Evolutionary conservation across 1,140 invertebrate genomes (phyloP), one percentile per base, ranked within the genome.

Genomic region (Panonychus citri): DNA sequence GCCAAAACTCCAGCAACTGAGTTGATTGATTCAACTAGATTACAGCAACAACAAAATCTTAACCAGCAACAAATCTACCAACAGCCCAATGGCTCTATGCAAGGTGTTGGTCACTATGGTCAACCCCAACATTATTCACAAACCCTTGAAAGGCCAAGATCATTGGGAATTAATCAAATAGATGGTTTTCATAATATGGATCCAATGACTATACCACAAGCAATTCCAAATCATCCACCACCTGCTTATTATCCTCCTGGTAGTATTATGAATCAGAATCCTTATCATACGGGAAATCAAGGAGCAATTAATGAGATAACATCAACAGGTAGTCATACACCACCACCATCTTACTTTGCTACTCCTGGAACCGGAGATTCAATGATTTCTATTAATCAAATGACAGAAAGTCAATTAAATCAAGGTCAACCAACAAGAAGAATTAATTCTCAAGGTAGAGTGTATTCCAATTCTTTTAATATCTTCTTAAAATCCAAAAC

Each of bases 91-190:
- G 42, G 34, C 56, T 17, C 24, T 40, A 25, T 19, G 27, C 30
- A 34, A 12, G 30, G 30, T 34, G 30, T 34, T 34, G 30, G 5
- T 34, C 30, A 34, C 12, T 34, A 34, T 34, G 30, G 30, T 5
- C 30, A 34, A 34, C 30, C n/a, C 27, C 46, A 54, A 30, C 28
- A 42, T 40, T 25, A 30, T 19, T 24, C 26, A 24, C 19, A 12
- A 15, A 24, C 28, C 12, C 25, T n/a, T 12, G 13, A 42, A 17
- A 57, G 56, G 34, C 82, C 82, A 8, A 82, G 79, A 66, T 83
- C 81, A 46, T 81, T 84, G 57, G 81, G 83, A 65, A 68, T 83
- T 34, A 71, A 77, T 61, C 61, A 57, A 56, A 40, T 37, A 24
- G 51, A 40, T n/a, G 19, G 37, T 21, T 55, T 57, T 43, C 28